phyloP scores from a whole-genome alignment of 2,888 invertebrate species.

The Thymelicus acteon region DNA sequence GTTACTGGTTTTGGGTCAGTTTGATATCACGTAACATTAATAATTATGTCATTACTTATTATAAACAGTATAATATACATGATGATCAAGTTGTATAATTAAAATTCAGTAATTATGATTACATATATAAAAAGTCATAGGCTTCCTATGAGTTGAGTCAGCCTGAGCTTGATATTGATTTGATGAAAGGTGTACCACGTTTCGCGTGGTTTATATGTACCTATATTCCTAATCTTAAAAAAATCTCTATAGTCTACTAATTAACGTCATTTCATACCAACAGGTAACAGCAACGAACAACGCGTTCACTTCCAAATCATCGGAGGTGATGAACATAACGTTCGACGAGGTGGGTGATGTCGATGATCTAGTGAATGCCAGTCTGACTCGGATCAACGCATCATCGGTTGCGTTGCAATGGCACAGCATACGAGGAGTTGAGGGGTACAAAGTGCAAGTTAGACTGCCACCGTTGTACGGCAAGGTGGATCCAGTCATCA shows the following conservation, averaged over 20 bases:
- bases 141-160: no score
- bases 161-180: no score
- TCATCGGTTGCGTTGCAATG: slow-evolving; percentile 85
- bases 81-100: no score
- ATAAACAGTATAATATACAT: no score
- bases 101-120: no score
- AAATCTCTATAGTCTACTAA: neutral
- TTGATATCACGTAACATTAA: neutral
- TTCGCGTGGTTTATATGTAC: no score
- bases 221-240: no score
- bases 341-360: slow-evolving; percentile 88
- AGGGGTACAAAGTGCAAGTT: slow-evolving; percentile 84
- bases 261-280: neutral
- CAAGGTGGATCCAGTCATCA: slow-evolving; percentile 67
- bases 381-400: slow-evolving; percentile 74
- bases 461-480: slow-evolving; percentile 84
- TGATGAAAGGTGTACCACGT: no score
- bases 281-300: slow-evolving; percentile 88
- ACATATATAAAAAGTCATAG: no score
- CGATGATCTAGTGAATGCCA: slow-evolving; percentile 85
- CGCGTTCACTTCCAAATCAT: slow-evolving; percentile 85
- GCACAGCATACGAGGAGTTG: slow-evolving; percentile 84
- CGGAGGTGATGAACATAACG: slow-evolving; percentile 82
- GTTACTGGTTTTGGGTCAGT: slow-evolving; percentile 90
- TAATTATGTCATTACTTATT: no score